Percentiles rank a stretch among this genome's conserved stretches.
Evolutionary conservation across 1,140 invertebrate species (phyloP).

Genomic region (Papilio helenus): DNA sequence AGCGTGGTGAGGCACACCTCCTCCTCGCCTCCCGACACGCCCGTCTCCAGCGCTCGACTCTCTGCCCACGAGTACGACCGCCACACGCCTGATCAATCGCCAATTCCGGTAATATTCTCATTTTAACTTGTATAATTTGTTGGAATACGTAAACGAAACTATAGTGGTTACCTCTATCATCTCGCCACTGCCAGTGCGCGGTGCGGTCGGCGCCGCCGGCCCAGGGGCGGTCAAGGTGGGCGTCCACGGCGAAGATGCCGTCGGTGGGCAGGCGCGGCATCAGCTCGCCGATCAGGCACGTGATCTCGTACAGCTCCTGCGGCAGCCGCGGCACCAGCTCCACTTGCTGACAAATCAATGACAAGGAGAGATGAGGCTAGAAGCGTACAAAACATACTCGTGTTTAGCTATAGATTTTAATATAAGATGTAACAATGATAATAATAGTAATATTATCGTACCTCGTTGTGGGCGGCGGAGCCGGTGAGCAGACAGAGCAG

Average conservation of each 20-base stretch:
- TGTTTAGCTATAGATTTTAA: background rate
- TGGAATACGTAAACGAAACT: background rate
- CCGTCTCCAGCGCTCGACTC: constrained; percentile 90
- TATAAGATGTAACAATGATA: background rate
- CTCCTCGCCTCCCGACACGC: constrained; percentile 96
- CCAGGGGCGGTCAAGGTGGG: constrained; percentile 90
- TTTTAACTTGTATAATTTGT: background rate
- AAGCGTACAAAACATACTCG: background rate
- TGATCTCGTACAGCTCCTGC: constrained; percentile 98
- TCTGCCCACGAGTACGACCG: constrained; percentile 87
- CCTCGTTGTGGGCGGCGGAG: constrained; percentile 90
- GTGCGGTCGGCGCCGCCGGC: constrained; percentile 90
- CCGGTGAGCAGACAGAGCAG: constrained; percentile 95
- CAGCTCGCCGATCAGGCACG: constrained; percentile 96
- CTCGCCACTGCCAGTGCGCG: constrained; percentile 97
- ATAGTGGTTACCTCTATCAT: constrained; percentile 90
- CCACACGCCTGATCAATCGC: constrained; percentile 80
- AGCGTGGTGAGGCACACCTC: constrained; percentile 96
- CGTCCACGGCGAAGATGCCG: constrained; percentile 97
- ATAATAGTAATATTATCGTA: constrained; percentile 62
- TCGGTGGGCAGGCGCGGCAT: constrained; percentile 97
- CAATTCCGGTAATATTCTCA: constrained; percentile 3
- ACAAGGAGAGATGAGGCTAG: background rate
- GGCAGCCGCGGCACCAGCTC: constrained; percentile 95
- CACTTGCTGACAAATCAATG: constrained; percentile 83